phyloP scores from a whole-genome alignment of 2,888 invertebrate species.

The Cheilosia soror region DNA sequence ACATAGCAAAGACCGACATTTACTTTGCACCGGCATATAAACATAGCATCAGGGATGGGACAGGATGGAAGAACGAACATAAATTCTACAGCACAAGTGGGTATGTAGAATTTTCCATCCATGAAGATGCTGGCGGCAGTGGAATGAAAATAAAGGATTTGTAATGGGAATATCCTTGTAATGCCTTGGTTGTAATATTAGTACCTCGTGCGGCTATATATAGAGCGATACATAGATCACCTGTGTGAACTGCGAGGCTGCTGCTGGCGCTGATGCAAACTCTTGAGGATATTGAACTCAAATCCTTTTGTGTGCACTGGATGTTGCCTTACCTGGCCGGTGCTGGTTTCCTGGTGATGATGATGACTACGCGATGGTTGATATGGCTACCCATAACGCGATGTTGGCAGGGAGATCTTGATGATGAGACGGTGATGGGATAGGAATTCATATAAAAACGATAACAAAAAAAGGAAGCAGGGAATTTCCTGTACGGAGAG shows the following conservation, averaged over 20 bases:
- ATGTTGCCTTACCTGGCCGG: conserved; percentile 7
- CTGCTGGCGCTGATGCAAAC: conserved; percentile 22
- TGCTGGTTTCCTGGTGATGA: conserved; percentile 17
- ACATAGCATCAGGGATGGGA: background rate
- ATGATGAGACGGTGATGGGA: conserved; percentile 23
- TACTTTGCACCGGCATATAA: conserved; percentile 39
- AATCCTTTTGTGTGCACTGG: conserved; percentile 24
- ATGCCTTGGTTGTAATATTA: background rate
- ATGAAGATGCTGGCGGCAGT: conserved; percentile 33
- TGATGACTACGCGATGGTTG: conserved; percentile 8
- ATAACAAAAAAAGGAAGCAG: conserved; percentile 37
- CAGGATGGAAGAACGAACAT: conserved; percentile 28
- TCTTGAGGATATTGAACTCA: conserved; percentile 65
- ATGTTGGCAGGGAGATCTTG: conserved; percentile 24
- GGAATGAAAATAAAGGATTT: conserved; percentile 1
- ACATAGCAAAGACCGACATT: conserved; percentile 14
- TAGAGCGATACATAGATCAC: conserved; percentile 42
- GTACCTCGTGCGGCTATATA: conserved; percentile 25
- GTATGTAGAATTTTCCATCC: conserved; percentile 50
- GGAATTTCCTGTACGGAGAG: conserved; percentile 17
- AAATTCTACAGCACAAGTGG: conserved; percentile 41
- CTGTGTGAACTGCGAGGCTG: conserved; percentile 24
- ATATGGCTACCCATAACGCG: conserved; percentile 18
- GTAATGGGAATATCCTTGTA: conserved; percentile 32
- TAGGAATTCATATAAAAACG: conserved; percentile 12